Conservation (phyloP, 2,113 vertebrate genomes). For the Oreocharis arfaki region DNA sequence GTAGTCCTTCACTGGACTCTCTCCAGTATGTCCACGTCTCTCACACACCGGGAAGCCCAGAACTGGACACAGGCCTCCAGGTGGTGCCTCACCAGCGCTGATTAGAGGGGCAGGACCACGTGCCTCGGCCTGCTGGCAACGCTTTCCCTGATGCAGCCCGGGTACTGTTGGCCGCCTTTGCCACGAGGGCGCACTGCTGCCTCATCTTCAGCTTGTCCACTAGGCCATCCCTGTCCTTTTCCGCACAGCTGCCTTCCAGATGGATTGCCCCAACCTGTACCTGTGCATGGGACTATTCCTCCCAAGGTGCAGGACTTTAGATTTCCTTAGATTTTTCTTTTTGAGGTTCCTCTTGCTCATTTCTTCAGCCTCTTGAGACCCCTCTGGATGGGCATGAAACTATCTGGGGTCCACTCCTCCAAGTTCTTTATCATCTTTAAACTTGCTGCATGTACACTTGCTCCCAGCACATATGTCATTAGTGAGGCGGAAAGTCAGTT, state of each 20-base stretch:
- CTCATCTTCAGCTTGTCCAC: background rate
- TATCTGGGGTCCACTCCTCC: background rate
- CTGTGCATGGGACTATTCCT: background rate
- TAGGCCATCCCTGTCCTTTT: background rate
- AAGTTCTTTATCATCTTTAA: background rate
- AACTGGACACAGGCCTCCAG: background rate
- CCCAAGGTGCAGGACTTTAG: background rate
- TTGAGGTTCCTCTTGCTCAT: background rate
- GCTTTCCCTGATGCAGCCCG: background rate
- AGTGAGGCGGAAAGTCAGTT: background rate
- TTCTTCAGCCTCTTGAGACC: background rate
- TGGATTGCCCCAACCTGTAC: background rate
- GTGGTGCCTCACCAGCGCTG: too few species aligned
- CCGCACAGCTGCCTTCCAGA: background rate
- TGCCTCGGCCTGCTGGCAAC: background rate
- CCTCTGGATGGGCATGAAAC: background rate
- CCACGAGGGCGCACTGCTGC: slow-evolving; percentile 44
- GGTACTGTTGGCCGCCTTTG: background rate
- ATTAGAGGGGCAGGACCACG: background rate
- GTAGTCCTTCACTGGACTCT: background rate
- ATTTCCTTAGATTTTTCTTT: background rate
- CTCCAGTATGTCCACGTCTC: background rate
- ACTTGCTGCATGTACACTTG: background rate
- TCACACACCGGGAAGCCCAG: background rate
- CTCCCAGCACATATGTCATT: background rate